Conservation (phyloP, 2,888 invertebrate genomes). For the Oscheius sp. region DNA sequence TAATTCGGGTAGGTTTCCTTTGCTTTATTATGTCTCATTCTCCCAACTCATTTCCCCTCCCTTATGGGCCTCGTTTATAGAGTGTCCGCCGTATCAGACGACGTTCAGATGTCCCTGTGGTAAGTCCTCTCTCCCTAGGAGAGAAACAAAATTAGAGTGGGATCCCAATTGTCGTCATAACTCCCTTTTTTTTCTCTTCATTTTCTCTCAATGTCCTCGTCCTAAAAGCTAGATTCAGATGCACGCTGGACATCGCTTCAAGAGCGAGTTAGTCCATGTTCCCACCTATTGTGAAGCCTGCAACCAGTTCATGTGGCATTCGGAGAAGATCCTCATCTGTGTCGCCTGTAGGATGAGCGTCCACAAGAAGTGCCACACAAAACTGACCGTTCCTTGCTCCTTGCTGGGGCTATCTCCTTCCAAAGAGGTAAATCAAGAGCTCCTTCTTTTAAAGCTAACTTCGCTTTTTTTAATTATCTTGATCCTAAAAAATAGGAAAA, state of each 20-base stretch:
- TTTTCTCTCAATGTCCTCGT: background rate
- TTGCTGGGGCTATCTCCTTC: conserved; percentile 32
- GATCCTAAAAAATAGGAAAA: too few relatives aligned
- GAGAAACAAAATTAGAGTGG: too few relatives aligned
- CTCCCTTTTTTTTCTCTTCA: conserved; percentile 4
- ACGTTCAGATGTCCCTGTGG: conserved; percentile 67
- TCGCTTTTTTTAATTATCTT: too few relatives aligned
- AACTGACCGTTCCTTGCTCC: conserved; percentile 74
- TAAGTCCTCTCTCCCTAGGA: too few relatives aligned
- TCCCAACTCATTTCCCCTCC: conserved; percentile 6
- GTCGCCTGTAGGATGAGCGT: conserved; percentile 85
- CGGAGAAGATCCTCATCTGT: conserved; percentile 77
- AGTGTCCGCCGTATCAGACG: conserved; percentile 67
- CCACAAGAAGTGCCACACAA: conserved; percentile 90
- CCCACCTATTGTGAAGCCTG: conserved; percentile 95
- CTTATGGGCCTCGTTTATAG: conserved; percentile 41
- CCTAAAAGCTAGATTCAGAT: conserved; percentile 71
- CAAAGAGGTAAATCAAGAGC: background rate
- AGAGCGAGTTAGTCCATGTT: conserved; percentile 89
- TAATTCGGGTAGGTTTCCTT: conserved; percentile 58
- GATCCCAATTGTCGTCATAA: too few relatives aligned
- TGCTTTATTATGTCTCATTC: too few relatives aligned
- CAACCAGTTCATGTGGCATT: conserved; percentile 85
- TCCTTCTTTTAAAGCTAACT: background rate
- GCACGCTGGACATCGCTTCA: conserved; percentile 85